Evolutionary conservation across 2,797 vertebrate genomes (phyloP), one percentile per base, ranked within the genome.

Genomic region (Smutsia gigantea): DNA sequence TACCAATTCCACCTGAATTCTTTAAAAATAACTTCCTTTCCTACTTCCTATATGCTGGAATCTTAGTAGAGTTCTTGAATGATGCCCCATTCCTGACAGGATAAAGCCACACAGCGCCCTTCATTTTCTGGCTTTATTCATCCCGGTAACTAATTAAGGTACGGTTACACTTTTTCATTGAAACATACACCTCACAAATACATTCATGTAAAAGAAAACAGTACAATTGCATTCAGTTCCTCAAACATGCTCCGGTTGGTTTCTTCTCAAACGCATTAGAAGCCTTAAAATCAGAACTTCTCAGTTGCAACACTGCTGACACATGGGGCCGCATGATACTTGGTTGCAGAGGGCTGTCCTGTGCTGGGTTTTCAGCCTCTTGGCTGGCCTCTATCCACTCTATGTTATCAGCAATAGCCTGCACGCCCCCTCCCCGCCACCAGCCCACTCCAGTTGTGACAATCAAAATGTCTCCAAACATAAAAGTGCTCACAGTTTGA

Each of bases 311-410:
- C 25, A 10, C 14, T n/a, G 23, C 9, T 4, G 11, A 59, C 39
- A n/a, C 23, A 7, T 2, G 18, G 49, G 19, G 63, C 4, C 55
- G 46, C 46, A 53, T 14, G 2, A 51, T 15, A 4, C 46, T 42
- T 13, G 5, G 61, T 27, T 53, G 5, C 4, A 3, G 42, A 46
- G 10, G 27, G 2, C 25, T 31, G 37, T 19, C 66, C 57, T 19
- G 0, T 0, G 23, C 31, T 39, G 9, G 31, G 4, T 15, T 13
- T 0, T n/a, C 0, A 72, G 42, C 42, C 42, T 23, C n/a, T n/a
- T 9, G 2, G 13, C 49, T 55, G 3, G 13, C 68, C 71, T 93
- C 92, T 29, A 7, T 4, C 78, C 72, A 75, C 17, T 2, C 71
- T 39, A 68, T 68, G 29, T 25, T 23, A 66, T 49, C 2, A 64